These are phyloP conservation scores for Chiloscyllium punctatum DNA, from an alignment of 2,797 vertebrate genomes.

Conservation along the genomic window DNA sequence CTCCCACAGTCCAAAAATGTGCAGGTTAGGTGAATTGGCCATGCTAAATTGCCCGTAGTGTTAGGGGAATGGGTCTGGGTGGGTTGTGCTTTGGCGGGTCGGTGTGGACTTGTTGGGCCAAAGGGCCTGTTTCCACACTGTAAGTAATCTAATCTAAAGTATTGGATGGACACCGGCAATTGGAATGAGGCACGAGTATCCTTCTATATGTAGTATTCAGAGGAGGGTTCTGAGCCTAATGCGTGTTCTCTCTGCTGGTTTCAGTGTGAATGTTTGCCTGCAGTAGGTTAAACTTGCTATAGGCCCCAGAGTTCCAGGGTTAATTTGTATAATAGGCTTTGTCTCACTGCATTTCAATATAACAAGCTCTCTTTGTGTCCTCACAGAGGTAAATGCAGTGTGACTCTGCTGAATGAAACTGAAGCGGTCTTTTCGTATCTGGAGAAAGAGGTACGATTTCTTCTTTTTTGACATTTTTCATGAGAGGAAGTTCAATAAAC, in stretches of 20 bases:
- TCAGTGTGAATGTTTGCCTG: not conserved
- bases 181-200: not conserved
- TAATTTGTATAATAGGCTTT: not conserved
- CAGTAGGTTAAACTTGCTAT: not conserved
- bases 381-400: conserved; percentile 40
- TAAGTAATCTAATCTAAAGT: too few species aligned
- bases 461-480: too few species aligned
- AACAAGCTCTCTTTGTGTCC: not conserved
- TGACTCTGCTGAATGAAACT: conserved; percentile 41
- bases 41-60: too few species aligned
- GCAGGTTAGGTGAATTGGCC: too few species aligned
- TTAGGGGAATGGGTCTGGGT: too few species aligned
- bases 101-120: too few species aligned
- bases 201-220: too few species aligned
- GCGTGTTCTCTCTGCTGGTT: not conserved
- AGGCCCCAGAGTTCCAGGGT: not conserved
- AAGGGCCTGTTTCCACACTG: too few species aligned
- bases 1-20: too few species aligned
- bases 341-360: not conserved
- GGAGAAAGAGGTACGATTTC: conserved; percentile 39
- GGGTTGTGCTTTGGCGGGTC: too few species aligned
- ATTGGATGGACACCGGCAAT: not conserved
- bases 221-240: not conserved
- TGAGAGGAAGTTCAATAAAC: not conserved
- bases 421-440: conserved; percentile 41